Evolutionary conservation across 2,113 vertebrate genomes (phyloP).

Genomic region (Podilymbus podiceps): DNA sequence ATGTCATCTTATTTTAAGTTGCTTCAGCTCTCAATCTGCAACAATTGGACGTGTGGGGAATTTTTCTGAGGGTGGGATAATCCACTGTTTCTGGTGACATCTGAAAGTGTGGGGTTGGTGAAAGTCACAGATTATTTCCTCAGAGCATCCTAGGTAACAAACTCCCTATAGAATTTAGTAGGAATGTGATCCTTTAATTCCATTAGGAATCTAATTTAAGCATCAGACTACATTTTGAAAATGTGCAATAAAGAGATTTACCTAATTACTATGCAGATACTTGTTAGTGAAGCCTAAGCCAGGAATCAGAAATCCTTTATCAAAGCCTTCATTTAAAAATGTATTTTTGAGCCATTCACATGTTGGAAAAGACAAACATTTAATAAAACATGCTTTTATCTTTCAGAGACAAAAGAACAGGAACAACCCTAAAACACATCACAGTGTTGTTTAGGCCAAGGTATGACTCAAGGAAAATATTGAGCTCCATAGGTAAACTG

Average conservation of each 20-base stretch:
- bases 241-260: background rate
- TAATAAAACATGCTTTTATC: background rate
- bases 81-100: background rate
- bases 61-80: background rate
- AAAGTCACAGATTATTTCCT: background rate
- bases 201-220: background rate
- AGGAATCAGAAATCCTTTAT: background rate
- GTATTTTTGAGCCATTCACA: background rate
- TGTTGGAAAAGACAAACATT: background rate
- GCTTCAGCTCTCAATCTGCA: background rate
- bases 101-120: background rate
- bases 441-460: background rate
- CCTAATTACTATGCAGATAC: background rate
- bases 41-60: background rate
- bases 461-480: background rate
- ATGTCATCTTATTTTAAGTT: background rate
- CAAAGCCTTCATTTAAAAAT: background rate
- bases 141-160: background rate
- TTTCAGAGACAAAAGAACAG: background rate
- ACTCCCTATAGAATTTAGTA: background rate
- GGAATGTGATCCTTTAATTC: conserved; percentile 5
- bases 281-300: background rate
- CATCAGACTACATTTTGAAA: background rate
- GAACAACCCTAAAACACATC: background rate
- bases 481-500: background rate